Conservation (phyloP, 2,113 vertebrate species). For the Amphiprion ocellaris region DNA sequence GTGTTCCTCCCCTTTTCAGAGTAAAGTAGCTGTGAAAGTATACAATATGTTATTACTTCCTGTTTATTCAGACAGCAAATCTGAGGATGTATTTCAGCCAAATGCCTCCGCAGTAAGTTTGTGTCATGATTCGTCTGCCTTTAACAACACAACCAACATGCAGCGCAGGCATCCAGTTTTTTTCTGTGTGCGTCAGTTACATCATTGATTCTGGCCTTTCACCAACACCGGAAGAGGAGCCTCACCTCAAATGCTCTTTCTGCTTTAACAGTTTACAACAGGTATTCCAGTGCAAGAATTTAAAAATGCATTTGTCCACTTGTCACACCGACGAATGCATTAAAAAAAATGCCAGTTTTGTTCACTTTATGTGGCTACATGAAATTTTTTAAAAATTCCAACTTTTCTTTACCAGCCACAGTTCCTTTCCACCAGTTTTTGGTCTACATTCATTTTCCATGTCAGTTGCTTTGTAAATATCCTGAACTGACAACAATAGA, state of each 20-base stretch:
- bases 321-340: too few species aligned
- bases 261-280: too few species aligned
- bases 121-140: slow-evolving; percentile 26
- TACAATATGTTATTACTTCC: too few species aligned
- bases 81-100: neutral
- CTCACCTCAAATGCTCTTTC: slow-evolving; percentile 17
- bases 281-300: too few species aligned
- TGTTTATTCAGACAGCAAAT: too few species aligned
- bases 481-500: neutral
- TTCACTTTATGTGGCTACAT: too few species aligned
- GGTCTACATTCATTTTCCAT: neutral
- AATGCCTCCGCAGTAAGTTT: neutral
- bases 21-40: too few species aligned
- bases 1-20: neutral
- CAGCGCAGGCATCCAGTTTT: slow-evolving; percentile 25
- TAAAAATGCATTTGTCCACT: too few species aligned
- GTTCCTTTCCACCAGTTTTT: neutral
- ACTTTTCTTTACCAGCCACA: neutral
- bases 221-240: slow-evolving; percentile 16
- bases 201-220: slow-evolving; percentile 29
- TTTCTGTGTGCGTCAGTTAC: neutral
- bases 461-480: neutral
- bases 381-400: neutral
- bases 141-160: slow-evolving; percentile 9
- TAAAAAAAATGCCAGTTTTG: too few species aligned